Base-by-base conservation (phyloP, 2,888 invertebrate genomes). In the Tenthredo amoena region DNA sequence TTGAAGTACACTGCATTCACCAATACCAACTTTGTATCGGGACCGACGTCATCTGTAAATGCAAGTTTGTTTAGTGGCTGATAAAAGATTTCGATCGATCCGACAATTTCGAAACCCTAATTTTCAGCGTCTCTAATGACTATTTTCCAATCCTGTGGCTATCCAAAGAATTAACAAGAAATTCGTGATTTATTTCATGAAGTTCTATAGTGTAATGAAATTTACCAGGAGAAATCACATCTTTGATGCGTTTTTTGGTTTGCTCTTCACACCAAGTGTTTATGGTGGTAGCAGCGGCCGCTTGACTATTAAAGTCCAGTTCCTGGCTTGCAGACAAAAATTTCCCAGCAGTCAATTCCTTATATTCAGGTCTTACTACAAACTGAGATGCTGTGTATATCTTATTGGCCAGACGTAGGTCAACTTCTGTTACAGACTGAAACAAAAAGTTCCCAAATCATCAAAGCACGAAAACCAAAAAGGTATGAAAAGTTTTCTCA, bases 1-100 rank as follows among this genome's bases (percentile, higher is more conserved):
- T 98, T 98, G 94, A 98, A 98, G 92, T 98, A 98, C 26, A 98
- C 95, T 0, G 98, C 98, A 92, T 98, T 98, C 2, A 98, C 95
- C 10, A 98, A 95, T 3, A 98, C 96, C 86, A 97, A 93, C 79
- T 96, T 94, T 0, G 97, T 97, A 0, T 93, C 90, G 0, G 84
- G 79, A 90, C 94, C 90, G 0, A 98, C 91, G 89, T 94, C 94
- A 87, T 94, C 96, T 94, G 87, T 84, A 88, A 88, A 92, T 79
- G 99, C 93, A n/a, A 3, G n/a, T 77, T 34, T 15, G 31, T 12
- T 76, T 34, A 3, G 37, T 34, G 12, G 5, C 18, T 62, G 3
- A 21, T 3, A 10, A 62, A 62, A 31, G 62, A 62, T 26, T 62
- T 31, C 1, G 12, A 31, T 55, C 62, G 2, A 10, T 62, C 7